A percentile compares a stretch with the other conserved stretches of the same genome.
Evolutionary conservation across 64 coral and sea anemone genomes (phyloP).

Genomic region (Montipora cactus): DNA sequence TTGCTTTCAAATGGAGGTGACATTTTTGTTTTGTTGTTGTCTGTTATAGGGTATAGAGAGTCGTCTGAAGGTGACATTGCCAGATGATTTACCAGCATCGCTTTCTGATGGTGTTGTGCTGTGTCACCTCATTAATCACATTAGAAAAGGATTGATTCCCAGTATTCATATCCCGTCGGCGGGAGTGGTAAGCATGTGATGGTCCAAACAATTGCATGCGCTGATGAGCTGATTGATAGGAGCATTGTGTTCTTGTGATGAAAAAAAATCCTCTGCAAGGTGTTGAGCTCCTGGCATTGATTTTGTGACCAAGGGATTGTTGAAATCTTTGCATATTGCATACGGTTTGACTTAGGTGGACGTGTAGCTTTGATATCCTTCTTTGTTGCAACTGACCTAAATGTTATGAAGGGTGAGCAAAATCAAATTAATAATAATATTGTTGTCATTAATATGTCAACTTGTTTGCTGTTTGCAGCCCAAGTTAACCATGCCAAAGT

Average conservation of each 20-base stretch:
- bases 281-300: too few species aligned
- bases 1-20: too few species aligned
- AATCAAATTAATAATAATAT: too few species aligned
- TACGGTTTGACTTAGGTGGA: too few species aligned
- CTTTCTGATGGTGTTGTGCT: conserved; percentile 94
- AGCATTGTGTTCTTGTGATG: too few species aligned
- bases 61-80: conserved; percentile 91
- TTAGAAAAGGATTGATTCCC: conserved; percentile 92
- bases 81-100: conserved; percentile 93
- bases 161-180: conserved; percentile 96
- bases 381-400: too few species aligned
- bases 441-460: background rate
- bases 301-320: too few species aligned
- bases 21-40: background rate
- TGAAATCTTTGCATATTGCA: too few species aligned
- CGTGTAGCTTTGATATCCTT: too few species aligned
- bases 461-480: conserved; percentile 66
- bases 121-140: conserved; percentile 92
- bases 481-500: conserved; percentile 98
- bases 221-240: background rate
- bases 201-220: background rate
- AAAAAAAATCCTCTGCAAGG: too few species aligned
- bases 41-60: conserved; percentile 90
- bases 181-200: conserved; percentile 83
- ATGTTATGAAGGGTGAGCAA: too few species aligned